Base-by-base conservation (phyloP, 2,888 invertebrate genomes). In the Cheilosia soror region DNA sequence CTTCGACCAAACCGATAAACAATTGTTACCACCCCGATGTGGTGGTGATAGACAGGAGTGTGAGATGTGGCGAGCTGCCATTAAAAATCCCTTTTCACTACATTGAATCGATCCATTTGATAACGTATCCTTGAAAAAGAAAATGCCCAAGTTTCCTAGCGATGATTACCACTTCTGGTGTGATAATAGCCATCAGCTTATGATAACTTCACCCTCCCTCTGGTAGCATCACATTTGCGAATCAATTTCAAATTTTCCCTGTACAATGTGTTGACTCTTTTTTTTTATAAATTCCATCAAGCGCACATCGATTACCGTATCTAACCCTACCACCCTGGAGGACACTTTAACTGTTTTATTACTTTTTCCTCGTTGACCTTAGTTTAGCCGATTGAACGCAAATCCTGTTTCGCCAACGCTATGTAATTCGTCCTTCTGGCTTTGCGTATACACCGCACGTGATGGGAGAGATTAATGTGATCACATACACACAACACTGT, bases 81-180 rank as follows among this genome's bases (percentile, higher is more conserved):
- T 81, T 81, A 85, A 85, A 85, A 81, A 68, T 81, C 76, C 85
- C 62, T 85, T 85, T 81, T 77, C 80, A 85, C 85, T 81, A 76
- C 85, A 85, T 84, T 71, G 84, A 84, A 60, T 84, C 80, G 71
- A 80, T 80, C 80, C 84, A 66, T 85, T 66, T 49, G 76, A 81
- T 58, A 72, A 72, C 62, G 72, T 77, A 77, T 76, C 76, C 72
- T 76, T 77, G 57, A 51, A n/a, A 76, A 68, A 51, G 13, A 76
- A 68, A 62, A 77, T 80, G 44, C 66, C 80, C 42, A 80, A 80
- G 53, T 76, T 80, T 80, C 40, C 71, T 58, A 66, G 29, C 47
- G 47, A 66, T 84, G 84, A 75, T 80, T 77, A 80, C 53, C 20
- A 51, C 68, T 85, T 76, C 77, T 72, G 85, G 85, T 62, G 63